Evolutionary conservation across 2,888 invertebrate genomes (phyloP), one percentile per base, ranked within the genome.

Genomic region (Papilio demoleus): DNA sequence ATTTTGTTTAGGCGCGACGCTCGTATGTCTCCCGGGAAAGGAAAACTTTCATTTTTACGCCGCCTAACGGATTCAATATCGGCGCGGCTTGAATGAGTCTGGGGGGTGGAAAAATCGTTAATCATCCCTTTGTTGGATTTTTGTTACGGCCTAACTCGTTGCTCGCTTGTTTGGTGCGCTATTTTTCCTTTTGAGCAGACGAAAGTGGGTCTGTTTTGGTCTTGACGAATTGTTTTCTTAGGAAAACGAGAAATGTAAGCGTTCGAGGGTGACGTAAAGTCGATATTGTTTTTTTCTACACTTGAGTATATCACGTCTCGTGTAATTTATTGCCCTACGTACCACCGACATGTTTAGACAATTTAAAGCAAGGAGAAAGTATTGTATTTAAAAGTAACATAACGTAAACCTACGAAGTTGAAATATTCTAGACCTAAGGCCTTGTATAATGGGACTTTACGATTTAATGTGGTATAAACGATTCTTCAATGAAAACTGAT

Each of bases 111-210:
- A 88, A 90, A 90, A 91, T 89, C 92, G 92, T 92, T 92, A 92
- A 92, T 92, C 92, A 92, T 92, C 81, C 90, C 90, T 90, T 92
- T 92, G 91, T 92, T 90, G 88, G 90, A 92, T 91, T 92, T 92
- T 90, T 91, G 92, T 90, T 89, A 90, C 88, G 84, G 88, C 84
- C 90, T 92, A 92, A 92, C 91, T 92, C 89, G 90, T 91, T 92
- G 88, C 89, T 87, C 87, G 90, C 87, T 89, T 92, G 90, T 90
- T 92, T 91, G 90, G 89, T 81, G 85, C 83, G 78, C 88, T 86
- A 88, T 90, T 92, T 91, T 91, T 90, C 88, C 88, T 88, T 88
- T 87, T 87, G 86, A 86, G 86, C 84, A 59, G 59, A 58, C 64
- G 83, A 84, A 89, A 88, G 88, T 88, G 84, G 87, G 85, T 77